Base-by-base conservation (phyloP, 35 echinoderm and acorn worm genomes). In the Stichopus chloronotus region DNA sequence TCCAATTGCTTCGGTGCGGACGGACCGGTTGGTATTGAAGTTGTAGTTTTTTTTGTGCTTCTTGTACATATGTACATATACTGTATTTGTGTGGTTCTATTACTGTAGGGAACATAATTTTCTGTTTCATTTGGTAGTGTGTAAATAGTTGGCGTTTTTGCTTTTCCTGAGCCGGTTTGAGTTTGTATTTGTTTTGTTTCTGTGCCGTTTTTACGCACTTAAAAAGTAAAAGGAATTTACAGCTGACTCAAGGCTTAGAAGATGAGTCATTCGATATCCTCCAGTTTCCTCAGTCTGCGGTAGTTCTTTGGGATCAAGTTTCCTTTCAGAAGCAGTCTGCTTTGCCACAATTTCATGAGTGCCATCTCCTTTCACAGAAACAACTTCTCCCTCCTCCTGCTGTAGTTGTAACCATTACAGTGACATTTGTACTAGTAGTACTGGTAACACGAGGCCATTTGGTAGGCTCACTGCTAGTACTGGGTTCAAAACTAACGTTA, bases 201-300 rank as follows among this genome's bases (percentile, higher is more conserved):
- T 84, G 81, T 84, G 83, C 83, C n/a, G n/a, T n/a, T n/a, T n/a
- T n/a, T n/a, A n/a, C n/a, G n/a, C n/a, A n/a, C n/a, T n/a, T n/a
- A n/a, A n/a, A n/a, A n/a, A n/a, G n/a, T n/a, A n/a, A n/a, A 57
- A 84, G 4, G 83, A 57, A 86, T 86, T 86, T 86, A 86, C 24
- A 6, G 83, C 10, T 55, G 7, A 6, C 81, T 84, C 9, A 6
- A 84, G 55, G 53, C 81, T 84, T 84, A 43, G 9, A 11, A 86
- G 55, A 86, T 86, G 83, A 86, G 58, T 86, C 14, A 86, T 8
- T 86, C 55, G 52, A 86, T 86, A 86, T 7, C 83, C 83, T 55
- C n/a, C 14, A 11, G 24, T 43, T 7, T 5, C 5, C 7, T 83
- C 54, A 52, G 17, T 30, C 54, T 25, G 9, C 54, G 7, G 1